A percentile compares a stretch with the other conserved stretches of the same genome.
These are phyloP conservation scores for Hiodon alosoides DNA, from an alignment of 2,113 vertebrate genomes.

Conservation along the genomic window DNA sequence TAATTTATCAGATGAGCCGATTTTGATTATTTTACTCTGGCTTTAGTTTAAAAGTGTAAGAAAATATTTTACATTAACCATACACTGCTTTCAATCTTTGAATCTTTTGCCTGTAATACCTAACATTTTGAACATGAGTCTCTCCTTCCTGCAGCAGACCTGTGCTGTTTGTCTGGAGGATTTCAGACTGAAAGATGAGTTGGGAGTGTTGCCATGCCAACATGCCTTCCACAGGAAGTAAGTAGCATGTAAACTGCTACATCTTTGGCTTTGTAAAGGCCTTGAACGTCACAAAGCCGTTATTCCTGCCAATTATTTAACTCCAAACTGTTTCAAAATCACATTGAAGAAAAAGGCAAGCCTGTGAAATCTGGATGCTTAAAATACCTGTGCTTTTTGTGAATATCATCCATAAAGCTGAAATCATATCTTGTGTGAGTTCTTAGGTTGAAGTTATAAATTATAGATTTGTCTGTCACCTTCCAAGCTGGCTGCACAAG, in stretches of 20 bases:
- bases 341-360: too few species aligned
- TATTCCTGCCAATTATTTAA: neutral
- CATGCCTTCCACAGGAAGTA: slow-evolving; percentile 86
- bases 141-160: slow-evolving; percentile 66
- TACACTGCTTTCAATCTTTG: too few species aligned
- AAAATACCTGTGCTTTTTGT: neutral
- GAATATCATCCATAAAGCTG: slow-evolving; percentile 1
- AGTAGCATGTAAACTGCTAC: slow-evolving; percentile 39
- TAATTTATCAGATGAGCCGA: too few species aligned
- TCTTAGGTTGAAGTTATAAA: neutral
- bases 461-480: neutral
- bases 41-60: too few species aligned
- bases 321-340: too few species aligned
- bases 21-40: too few species aligned
- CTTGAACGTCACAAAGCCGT: neutral
- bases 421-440: neutral
- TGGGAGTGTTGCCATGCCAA: slow-evolving; percentile 86
- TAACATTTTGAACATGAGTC: neutral
- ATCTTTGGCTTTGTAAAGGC: neutral
- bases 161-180: slow-evolving; percentile 89
- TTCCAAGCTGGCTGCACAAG: too few species aligned
- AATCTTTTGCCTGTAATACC: neutral
- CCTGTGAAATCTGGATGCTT: too few species aligned
- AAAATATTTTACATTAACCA: too few species aligned
- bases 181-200: slow-evolving; percentile 83